phyloP scores from a whole-genome alignment of 2,113 vertebrate species.

The Calypte anna region DNA sequence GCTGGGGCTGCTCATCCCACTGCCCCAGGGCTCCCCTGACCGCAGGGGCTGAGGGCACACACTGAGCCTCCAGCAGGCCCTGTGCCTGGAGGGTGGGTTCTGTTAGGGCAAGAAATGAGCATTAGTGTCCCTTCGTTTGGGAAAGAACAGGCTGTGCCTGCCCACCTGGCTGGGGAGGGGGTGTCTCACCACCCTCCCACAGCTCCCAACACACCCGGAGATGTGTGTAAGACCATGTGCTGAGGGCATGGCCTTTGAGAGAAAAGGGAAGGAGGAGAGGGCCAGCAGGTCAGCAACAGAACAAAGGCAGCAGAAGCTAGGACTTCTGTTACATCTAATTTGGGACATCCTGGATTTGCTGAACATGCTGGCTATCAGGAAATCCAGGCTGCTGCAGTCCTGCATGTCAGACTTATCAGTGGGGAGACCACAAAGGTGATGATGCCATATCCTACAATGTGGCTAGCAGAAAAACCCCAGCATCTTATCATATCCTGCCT shows the following conservation, averaged over 20 bases:
- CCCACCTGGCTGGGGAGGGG: neutral
- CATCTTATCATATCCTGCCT: neutral
- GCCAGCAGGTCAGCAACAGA: neutral
- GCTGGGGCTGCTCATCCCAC: neutral
- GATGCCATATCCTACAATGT: rapidly evolving
- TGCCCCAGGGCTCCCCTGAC: neutral
- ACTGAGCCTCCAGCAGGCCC: rapidly evolving
- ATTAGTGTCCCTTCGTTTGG: too few relatives aligned
- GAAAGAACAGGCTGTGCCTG: neutral
- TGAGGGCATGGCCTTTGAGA: neutral
- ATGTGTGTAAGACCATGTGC: rapidly evolving
- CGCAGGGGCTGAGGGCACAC: rapidly evolving
- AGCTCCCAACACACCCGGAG: rapidly evolving
- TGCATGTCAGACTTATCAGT: neutral
- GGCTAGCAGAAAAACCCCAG: neutral
- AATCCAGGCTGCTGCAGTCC: neutral
- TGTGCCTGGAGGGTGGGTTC: too few relatives aligned
- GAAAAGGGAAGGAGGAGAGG: neutral
- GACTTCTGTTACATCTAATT: neutral
- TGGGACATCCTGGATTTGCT: neutral
- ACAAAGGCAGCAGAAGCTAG: neutral
- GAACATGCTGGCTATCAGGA: neutral
- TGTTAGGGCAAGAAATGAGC: rapidly evolving
- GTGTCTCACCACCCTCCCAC: too few relatives aligned
- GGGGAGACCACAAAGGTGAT: neutral